A percentile compares a stretch with the other conserved stretches of the same genome.
These are phyloP conservation scores for Mobula hypostoma DNA, from an alignment of 2,113 vertebrate species.

Conservation along the genomic window DNA sequence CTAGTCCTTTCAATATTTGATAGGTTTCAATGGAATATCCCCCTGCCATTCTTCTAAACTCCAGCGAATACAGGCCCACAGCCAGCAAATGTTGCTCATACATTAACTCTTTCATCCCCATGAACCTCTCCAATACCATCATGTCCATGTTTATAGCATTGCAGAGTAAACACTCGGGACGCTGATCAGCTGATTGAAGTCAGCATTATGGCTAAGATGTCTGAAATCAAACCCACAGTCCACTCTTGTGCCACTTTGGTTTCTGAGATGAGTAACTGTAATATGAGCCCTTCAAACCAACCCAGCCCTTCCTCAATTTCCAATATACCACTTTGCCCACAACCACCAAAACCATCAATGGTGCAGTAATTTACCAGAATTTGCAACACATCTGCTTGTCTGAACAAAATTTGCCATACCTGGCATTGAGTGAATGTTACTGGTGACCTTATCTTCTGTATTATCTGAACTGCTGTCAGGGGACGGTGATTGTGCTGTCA, in stretches of 20 bases:
- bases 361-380: background rate
- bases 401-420: slow-evolving; percentile 54
- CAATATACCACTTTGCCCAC: background rate
- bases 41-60: too few relatives aligned
- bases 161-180: background rate
- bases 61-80: too few relatives aligned
- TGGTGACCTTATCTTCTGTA: slow-evolving; percentile 62
- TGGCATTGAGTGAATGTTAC: slow-evolving; percentile 85
- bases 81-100: too few relatives aligned
- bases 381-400: background rate
- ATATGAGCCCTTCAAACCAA: background rate
- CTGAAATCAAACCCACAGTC: background rate
- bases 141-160: background rate
- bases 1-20: too few relatives aligned
- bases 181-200: background rate
- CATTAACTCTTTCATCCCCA: too few relatives aligned
- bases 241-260: background rate
- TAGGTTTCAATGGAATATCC: too few relatives aligned
- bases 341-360: too few relatives aligned
- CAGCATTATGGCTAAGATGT: background rate
- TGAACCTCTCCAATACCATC: too few relatives aligned
- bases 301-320: too few relatives aligned
- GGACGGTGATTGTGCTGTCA: slow-evolving; percentile 56
- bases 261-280: background rate
- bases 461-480: slow-evolving; percentile 65